Base-by-base conservation (phyloP, 1,140 invertebrate species). In the Drosophila virilis region DNA sequence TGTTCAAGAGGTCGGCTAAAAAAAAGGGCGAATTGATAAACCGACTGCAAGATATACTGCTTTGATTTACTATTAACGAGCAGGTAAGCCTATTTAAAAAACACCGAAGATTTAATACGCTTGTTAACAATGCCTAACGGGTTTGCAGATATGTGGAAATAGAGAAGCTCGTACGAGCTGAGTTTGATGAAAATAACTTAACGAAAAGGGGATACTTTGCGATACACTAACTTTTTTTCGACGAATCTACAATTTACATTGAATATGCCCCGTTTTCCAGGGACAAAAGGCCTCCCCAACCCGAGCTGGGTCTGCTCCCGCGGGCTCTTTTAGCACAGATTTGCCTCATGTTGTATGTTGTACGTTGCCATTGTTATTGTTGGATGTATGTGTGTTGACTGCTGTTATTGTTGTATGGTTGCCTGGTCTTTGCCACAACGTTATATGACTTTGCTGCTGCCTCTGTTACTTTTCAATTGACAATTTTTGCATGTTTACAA, bases 401-500 rank as follows among this genome's bases (percentile, higher is more conserved):
- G 60, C 35, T 65, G 32, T 71, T 22, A 3, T 74, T 69, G 66
- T 74, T 70, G 38, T 58, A 43, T 51, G 57, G 66, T 70, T 74
- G 66, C 37, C 59, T 57, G 67, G 5, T 57, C 38, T 48, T 69
- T 74, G 17, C 17, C 17, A 17, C 17, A 17, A 17, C 17, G 67
- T 70, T 62, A 62, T 70, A 62, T 70, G 72, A 70, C 9, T 40
- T 70, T 12, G 32, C 42, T 55, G 15, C 38, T 28, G 40, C 28
- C 40, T 22, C 52, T 50, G 51, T 55, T 62, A 38, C 60, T 65
- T 74, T 69, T 69, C 58, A 77, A 77, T 77, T 74, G 74, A 75
- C 74, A 77, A 77, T 77, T 77, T 77, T 77, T 69, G 71, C 74
- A 77, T 77, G 74, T 74, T 77, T 74, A 74, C 74, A 77, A 68